Percentiles rank a stretch among this genome's conserved stretches.
Evolutionary conservation across 2,888 invertebrate genomes (phyloP).

Genomic region (Gari tellinella): DNA sequence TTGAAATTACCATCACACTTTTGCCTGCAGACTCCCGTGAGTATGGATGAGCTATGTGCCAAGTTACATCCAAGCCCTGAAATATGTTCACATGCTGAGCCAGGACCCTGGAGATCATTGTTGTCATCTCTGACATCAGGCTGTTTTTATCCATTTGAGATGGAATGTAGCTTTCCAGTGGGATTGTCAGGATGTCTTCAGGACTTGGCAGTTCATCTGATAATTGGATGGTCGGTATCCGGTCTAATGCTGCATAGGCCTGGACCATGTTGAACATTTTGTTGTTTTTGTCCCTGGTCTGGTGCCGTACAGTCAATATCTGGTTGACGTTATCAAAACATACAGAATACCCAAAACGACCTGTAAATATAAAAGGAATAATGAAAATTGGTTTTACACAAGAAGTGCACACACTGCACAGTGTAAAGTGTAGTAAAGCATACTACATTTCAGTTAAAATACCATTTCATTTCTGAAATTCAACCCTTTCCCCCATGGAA

Average conservation of each 20-base stretch:
- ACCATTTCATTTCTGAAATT: no score
- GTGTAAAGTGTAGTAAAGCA: no score
- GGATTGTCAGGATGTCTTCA: conserved; percentile 23
- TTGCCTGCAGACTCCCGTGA: conserved; percentile 7
- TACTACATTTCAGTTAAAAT: no score
- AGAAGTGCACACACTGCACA: no score
- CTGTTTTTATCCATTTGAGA: conserved; percentile 22
- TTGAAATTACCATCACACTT: conserved; percentile 7
- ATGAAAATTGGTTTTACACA: no score
- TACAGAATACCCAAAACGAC: conserved; percentile 16
- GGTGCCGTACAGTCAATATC: conserved; percentile 33
- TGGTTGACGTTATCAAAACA: conserved; percentile 47
- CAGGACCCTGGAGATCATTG: conserved; percentile 6
- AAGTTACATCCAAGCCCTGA: conserved; percentile 5
- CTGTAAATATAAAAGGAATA: conserved; percentile 10
- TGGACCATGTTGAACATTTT: conserved; percentile 53
- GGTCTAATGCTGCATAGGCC: conserved; percentile 36
- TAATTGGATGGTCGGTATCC: conserved; percentile 26
- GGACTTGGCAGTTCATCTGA: conserved; percentile 20
- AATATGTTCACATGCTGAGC: conserved; percentile 1
- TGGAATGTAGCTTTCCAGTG: conserved; percentile 23
- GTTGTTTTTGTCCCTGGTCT: conserved; percentile 31
- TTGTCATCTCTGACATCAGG: conserved; percentile 9
- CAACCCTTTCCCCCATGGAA: no score
- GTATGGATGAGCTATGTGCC: conserved; percentile 7